Conservation (phyloP, 2,797 vertebrate species). For the Propithecus perrieri region DNA sequence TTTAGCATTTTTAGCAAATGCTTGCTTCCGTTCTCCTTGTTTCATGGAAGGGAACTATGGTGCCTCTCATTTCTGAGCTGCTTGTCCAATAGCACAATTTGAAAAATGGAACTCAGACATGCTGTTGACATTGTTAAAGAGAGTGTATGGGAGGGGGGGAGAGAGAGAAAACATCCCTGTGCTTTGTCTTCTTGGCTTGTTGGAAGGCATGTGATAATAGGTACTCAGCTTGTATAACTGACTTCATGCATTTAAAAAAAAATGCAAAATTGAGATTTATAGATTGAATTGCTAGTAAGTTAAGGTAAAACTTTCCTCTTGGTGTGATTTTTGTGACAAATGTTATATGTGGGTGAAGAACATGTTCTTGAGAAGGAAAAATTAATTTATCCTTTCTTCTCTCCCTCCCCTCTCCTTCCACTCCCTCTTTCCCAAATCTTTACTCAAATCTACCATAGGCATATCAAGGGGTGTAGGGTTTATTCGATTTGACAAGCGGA, state of each 20-base stretch:
- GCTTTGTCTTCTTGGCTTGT: neutral
- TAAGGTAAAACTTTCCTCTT: constrained; percentile 57
- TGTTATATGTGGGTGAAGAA: constrained; percentile 64
- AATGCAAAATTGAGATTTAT: neutral
- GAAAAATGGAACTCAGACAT: neutral
- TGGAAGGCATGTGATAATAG: neutral
- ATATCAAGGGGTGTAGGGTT: constrained; percentile 98
- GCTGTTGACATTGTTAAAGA: neutral
- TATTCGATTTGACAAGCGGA: constrained; percentile 97
- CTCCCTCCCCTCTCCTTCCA: constrained; percentile 51
- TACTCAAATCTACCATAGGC: constrained; percentile 85
- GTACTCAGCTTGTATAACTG: neutral
- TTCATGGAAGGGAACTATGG: neutral
- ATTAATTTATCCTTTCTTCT: constrained; percentile 77
- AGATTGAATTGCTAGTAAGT: neutral
- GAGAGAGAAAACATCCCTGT: neutral
- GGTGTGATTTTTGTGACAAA: constrained; percentile 60
- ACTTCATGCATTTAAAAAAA: constrained; percentile 12
- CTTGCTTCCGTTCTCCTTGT: constrained; percentile 20
- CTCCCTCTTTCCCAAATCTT: constrained; percentile 60
- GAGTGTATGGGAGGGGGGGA: neutral
- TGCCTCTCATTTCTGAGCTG: neutral
- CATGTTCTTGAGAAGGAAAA: constrained; percentile 67
- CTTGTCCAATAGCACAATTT: neutral
- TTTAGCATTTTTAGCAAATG: constrained; percentile 27